Evolutionary conservation across 2,113 vertebrate species (phyloP).

Genomic region (Campylorhamphus procurvoides): DNA sequence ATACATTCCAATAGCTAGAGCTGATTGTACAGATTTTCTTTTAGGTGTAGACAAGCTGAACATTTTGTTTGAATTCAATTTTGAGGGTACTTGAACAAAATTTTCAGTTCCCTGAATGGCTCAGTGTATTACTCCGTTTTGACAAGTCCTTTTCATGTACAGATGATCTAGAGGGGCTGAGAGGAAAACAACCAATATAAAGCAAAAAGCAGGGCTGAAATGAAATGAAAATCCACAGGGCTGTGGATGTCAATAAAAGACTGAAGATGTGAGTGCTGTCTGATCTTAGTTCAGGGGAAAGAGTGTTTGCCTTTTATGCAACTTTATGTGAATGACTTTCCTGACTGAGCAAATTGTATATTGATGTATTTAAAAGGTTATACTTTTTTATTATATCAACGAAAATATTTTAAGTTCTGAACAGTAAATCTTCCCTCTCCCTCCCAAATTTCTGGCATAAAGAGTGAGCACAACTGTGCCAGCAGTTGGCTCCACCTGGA

Average conservation of each 20-base stretch:
- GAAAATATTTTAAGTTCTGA: background rate
- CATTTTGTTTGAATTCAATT: background rate
- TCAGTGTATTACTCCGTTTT: background rate
- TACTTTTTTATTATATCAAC: background rate
- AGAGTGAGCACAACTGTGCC: background rate
- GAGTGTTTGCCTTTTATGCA: background rate
- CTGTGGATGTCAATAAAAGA: background rate
- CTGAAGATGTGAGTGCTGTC: background rate
- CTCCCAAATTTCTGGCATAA: background rate
- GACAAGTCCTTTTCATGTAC: background rate
- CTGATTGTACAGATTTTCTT: background rate
- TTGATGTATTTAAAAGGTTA: background rate
- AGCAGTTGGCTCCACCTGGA: background rate
- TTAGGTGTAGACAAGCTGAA: background rate
- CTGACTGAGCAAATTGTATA: background rate
- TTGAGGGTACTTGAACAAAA: background rate
- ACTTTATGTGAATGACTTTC: background rate
- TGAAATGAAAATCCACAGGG: background rate
- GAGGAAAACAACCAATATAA: background rate
- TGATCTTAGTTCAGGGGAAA: background rate
- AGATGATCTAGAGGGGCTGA: background rate
- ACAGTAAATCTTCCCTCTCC: background rate
- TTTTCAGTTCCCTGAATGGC: background rate
- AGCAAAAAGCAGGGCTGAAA: background rate
- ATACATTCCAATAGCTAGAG: background rate